Percentiles rank a stretch among this genome's conserved stretches.
Evolutionary conservation across 2,888 invertebrate genomes (phyloP).

Genomic region (Lasioglossum villosulum): DNA sequence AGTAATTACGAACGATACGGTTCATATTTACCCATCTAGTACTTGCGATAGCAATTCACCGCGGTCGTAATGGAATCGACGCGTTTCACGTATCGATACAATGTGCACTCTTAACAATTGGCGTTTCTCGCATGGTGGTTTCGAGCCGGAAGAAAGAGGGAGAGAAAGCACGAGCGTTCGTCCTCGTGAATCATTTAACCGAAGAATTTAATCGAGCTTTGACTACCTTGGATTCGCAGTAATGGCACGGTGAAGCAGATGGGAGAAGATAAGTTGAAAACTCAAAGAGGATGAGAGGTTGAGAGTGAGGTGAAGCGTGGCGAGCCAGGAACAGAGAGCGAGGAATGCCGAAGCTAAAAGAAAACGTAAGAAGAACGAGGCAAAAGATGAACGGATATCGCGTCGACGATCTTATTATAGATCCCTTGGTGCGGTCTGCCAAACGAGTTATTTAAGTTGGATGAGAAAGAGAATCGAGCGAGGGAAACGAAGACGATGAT

Average conservation of each 20-base stretch:
- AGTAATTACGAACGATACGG: not conserved
- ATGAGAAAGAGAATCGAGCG: conserved; percentile 53
- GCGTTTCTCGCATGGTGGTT: not conserved
- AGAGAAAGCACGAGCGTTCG: conserved; percentile 7
- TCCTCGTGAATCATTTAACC: conserved; percentile 37
- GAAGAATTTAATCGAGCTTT: conserved; percentile 77
- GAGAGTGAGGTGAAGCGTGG: conserved; percentile 7
- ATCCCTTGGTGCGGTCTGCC: conserved; percentile 72
- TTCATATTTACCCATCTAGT: not conserved
- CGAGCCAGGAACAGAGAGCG: not conserved
- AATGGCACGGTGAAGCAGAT: conserved; percentile 61
- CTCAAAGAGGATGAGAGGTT: conserved; percentile 48
- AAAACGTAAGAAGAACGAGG: conserved; percentile 42
- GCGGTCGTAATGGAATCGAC: not conserved
- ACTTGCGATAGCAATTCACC: not conserved
- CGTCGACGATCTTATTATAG: conserved; percentile 78
- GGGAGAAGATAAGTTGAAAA: conserved; percentile 71
- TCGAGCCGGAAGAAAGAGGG: not conserved
- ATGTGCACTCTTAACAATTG: not conserved
- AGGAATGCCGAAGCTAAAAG: conserved; percentile 38
- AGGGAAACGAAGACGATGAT: conserved; percentile 23
- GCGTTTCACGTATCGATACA: not conserved
- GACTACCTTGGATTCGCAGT: conserved; percentile 60
- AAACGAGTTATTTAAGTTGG: conserved; percentile 78
- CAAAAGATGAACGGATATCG: conserved; percentile 71